These are phyloP conservation scores for Linurgus olivaceus DNA, from an alignment of 2,797 vertebrate genomes.

Conservation along the genomic window DNA sequence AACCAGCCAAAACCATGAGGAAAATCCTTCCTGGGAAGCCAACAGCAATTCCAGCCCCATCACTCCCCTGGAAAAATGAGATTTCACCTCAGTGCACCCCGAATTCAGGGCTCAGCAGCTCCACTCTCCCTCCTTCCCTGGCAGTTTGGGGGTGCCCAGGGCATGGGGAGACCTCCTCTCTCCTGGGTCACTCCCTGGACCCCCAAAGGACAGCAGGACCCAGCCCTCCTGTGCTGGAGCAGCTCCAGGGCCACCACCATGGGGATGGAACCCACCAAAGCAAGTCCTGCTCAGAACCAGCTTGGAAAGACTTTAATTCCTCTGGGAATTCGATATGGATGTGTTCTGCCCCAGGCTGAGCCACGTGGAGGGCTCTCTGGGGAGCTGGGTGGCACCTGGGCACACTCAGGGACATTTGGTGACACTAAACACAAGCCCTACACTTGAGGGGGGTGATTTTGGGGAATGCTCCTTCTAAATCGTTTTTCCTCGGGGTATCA, in stretches of 20 bases:
- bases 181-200: too few relatives aligned
- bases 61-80: background rate
- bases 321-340: accelerated
- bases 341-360: background rate
- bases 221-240: accelerated
- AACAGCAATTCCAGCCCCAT: background rate
- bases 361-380: background rate
- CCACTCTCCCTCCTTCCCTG: too few relatives aligned
- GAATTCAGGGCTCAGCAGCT: background rate
- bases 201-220: background rate
- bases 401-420: accelerated
- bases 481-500: accelerated
- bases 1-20: accelerated
- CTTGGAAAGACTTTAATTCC: background rate
- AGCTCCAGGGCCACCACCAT: background rate
- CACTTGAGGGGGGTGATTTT: accelerated
- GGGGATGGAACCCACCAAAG: background rate
- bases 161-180: too few relatives aligned
- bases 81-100: background rate
- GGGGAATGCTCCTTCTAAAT: background rate
- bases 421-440: background rate
- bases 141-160: background rate
- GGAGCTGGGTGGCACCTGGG: accelerated
- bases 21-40: background rate
- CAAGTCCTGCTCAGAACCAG: background rate